These are phyloP conservation scores for Hemiscyllium ocellatum DNA, from an alignment of 2,113 vertebrate species.

Conservation along the genomic window DNA sequence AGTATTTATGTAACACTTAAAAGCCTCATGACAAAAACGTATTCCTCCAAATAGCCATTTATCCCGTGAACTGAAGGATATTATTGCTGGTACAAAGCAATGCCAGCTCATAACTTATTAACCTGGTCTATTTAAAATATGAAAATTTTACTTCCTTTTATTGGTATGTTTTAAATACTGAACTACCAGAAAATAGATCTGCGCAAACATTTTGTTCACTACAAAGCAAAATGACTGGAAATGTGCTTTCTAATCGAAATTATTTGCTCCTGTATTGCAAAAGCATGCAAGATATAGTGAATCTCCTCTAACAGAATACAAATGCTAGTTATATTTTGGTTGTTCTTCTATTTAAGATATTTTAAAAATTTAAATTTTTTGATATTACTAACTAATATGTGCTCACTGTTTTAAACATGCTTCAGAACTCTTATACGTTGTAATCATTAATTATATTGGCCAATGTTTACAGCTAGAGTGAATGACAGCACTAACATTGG, in stretches of 20 bases:
- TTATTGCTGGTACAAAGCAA: background rate
- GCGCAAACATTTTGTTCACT: conserved; percentile 10
- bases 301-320: background rate
- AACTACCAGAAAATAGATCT: conserved; percentile 2
- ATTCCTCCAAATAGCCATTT: background rate
- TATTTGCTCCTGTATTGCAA: background rate
- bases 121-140: background rate
- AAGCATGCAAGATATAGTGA: background rate
- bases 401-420: background rate
- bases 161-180: background rate
- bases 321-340: background rate
- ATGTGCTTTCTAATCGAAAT: background rate
- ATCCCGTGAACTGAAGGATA: background rate
- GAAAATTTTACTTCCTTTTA: background rate
- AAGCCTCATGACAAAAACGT: background rate
- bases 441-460: background rate
- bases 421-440: background rate
- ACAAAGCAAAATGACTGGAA: background rate
- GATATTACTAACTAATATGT: background rate
- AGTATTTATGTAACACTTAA: background rate
- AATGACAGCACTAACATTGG: background rate
- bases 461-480: background rate
- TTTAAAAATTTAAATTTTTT: conserved; percentile 1
- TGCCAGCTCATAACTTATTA: background rate
- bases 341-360: background rate